Percentiles rank a stretch among this genome's conserved stretches.
These are phyloP conservation scores for Suillia variegata DNA, from an alignment of 2,888 invertebrate genomes.

Conservation along the genomic window DNA sequence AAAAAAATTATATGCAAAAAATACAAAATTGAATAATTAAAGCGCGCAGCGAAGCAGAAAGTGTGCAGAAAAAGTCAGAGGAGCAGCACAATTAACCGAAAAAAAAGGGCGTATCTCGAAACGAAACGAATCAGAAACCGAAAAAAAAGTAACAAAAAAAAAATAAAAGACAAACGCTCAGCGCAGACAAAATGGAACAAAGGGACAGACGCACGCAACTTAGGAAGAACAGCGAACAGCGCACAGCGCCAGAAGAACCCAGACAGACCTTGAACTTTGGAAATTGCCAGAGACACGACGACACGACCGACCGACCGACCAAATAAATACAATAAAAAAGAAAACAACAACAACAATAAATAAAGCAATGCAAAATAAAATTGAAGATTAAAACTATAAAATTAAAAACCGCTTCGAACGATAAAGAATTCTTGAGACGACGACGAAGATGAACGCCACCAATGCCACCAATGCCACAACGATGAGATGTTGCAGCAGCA, in stretches of 20 bases:
- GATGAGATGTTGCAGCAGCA: too few species aligned
- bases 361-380: background rate
- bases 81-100: too few species aligned
- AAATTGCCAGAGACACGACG: background rate
- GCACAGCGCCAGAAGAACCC: background rate
- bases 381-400: background rate
- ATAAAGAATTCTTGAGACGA: too few species aligned
- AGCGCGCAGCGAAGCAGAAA: slow-evolving; percentile 11
- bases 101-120: background rate
- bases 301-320: background rate
- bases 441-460: too few species aligned
- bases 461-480: too few species aligned
- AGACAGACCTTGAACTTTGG: slow-evolving; percentile 16
- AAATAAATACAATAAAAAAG: background rate
- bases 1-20: too few species aligned
- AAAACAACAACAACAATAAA: background rate
- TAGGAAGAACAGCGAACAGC: background rate
- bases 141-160: background rate
- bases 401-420: background rate
- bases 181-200: too few species aligned
- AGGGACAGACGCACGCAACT: too few species aligned
- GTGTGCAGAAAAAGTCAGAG: background rate
- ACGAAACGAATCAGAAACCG: background rate
- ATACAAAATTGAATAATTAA: slow-evolving; percentile 13
- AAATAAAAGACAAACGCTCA: too few species aligned